Percentiles rank a stretch among this genome's conserved stretches.
Evolutionary conservation across 2,888 invertebrate species (phyloP).

Genomic region (Caradrina clavipalpis): DNA sequence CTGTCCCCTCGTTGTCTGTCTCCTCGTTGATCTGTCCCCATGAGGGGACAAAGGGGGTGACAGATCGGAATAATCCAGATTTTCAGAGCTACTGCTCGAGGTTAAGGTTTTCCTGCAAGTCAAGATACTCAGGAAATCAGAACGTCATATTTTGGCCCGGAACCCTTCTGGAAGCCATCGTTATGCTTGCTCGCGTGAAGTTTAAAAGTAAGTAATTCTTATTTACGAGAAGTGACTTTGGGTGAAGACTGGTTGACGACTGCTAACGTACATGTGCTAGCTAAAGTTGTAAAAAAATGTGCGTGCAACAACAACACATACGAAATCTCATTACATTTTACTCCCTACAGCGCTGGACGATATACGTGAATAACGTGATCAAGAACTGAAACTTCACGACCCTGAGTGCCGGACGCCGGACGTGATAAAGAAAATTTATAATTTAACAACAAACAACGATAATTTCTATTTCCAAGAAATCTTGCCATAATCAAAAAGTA

Average conservation of each 20-base stretch:
- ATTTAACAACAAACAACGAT: conserved; percentile 36
- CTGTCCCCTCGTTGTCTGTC: no score
- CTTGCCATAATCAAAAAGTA: conserved; percentile 38
- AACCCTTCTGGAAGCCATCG: neutral
- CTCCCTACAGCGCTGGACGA: neutral
- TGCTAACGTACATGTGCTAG: no score
- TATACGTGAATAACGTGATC: neutral
- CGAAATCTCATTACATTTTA: neutral
- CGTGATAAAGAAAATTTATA: conserved; percentile 15
- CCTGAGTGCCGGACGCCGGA: conserved; percentile 2
- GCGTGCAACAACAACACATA: neutral
- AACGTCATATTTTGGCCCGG: no score
- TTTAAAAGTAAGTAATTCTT: no score
- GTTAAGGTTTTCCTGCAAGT: no score
- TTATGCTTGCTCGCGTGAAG: neutral
- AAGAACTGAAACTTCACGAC: conserved; percentile 6
- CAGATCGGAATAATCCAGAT: no score
- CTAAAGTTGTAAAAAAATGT: no score
- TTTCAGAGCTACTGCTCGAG: no score
- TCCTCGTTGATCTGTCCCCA: no score
- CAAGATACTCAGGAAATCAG: neutral
- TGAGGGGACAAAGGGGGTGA: no score
- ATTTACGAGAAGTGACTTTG: no score
- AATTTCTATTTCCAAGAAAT: conserved; percentile 50
- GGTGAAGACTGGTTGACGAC: no score